These are phyloP conservation scores for Pachycephala philippinensis DNA, from an alignment of 2,113 vertebrate genomes.

Conservation along the genomic window DNA sequence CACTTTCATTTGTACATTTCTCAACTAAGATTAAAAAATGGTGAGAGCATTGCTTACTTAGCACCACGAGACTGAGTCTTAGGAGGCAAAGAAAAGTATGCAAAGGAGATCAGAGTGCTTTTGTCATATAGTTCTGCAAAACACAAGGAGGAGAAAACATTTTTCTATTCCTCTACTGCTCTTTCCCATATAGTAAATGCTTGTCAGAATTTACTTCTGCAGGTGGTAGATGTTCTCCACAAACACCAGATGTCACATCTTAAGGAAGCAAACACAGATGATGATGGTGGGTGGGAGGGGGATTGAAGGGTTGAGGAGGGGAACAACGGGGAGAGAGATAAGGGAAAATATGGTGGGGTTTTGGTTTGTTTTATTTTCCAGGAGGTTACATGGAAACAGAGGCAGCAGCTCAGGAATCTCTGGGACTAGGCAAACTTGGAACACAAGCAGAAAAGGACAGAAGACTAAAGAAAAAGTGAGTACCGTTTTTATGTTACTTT, in stretches of 20 bases:
- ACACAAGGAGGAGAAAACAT: background rate
- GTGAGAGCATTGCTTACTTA: background rate
- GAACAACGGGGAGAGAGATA: background rate
- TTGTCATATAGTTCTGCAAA: background rate
- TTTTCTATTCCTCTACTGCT: background rate
- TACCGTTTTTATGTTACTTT: background rate
- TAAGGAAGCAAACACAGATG: background rate
- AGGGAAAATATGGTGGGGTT: background rate
- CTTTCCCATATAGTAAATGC: background rate
- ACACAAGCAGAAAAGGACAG: constrained; percentile 98
- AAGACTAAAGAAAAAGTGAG: constrained; percentile 98
- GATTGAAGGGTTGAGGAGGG: background rate
- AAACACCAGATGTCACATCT: background rate
- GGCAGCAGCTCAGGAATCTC: constrained; percentile 85
- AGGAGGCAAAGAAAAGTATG: background rate
- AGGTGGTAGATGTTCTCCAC: background rate
- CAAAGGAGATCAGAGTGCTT: background rate
- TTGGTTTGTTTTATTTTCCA: constrained; percentile 48
- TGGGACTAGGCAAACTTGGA: constrained; percentile 90
- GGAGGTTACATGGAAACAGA: constrained; percentile 90
- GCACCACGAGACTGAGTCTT: background rate
- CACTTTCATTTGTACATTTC: background rate
- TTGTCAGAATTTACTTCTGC: background rate
- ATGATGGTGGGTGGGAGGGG: background rate
- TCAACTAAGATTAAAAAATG: background rate